Evolutionary conservation across 2,888 invertebrate genomes (phyloP), one percentile per base, ranked within the genome.

Genomic region (Acronicta leporina): DNA sequence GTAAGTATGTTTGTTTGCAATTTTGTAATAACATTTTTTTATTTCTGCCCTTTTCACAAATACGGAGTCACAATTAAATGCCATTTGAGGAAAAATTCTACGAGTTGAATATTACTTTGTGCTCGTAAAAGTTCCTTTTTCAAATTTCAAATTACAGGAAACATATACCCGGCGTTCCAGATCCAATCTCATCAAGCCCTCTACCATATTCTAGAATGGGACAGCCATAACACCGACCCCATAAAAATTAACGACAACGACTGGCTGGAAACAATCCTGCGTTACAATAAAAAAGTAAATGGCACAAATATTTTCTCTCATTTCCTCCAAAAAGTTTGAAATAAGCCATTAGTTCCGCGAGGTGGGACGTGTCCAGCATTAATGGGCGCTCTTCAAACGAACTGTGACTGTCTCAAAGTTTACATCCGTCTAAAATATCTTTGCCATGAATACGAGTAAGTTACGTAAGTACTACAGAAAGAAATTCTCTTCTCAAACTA

Each of bases 301-400:
- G 68, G 60, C 68, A 76, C 72, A 75, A 71, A 71, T 74, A 74
- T 73, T 75, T 70, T 64, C 63, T 68, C 67, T 68, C 73, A 69
- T 79, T 79, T 68, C 63, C 54, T 45, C 55, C 38, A 63, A 52
- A 65, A 78, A 79, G 66, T 74, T 82, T 72, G 73, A 75, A 80
- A 79, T 83, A 79, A 79, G 79, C 82, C 80, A 84, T 86, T 85
- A 83, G 77, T 84, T 82, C 75, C 69, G 73, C 68, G 25, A 61
- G 64, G 66, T 48, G 51, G 63, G 63, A 81, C 83, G 80, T 82
- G 84, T 73, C 64, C 54, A 56, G 83, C 74, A 81, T 81, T 64
- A 72, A 55, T 64, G 58, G 64, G 41, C 44, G 35, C 35, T 60
- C 44, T 54, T 55, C 73, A 72, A 81, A 83, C 63, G 74, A 78